Conservation (phyloP, 2,113 vertebrate genomes). For the Chaenocephalus aceratus region DNA sequence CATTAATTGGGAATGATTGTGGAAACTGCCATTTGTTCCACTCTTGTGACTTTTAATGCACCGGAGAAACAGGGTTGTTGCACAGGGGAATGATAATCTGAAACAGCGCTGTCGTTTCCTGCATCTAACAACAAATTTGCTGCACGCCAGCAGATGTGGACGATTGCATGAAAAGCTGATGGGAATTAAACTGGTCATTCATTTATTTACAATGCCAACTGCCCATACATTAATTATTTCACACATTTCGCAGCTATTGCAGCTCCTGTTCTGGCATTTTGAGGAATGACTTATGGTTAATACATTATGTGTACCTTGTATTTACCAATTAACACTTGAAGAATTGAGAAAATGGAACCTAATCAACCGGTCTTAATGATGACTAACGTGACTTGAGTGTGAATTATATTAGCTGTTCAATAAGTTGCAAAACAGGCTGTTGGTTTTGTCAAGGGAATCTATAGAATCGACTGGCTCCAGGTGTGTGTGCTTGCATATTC, state of each 20-base stretch:
- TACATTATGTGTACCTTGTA: background rate
- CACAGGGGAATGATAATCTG: slow-evolving; percentile 63
- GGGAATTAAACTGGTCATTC: slow-evolving; percentile 5
- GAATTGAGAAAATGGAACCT: slow-evolving; percentile 14
- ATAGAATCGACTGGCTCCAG: background rate
- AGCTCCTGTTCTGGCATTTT: background rate
- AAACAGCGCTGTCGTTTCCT: slow-evolving; percentile 42
- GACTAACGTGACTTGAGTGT: slow-evolving; percentile 3
- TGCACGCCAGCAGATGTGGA: slow-evolving; percentile 11
- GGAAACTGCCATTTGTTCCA: slow-evolving; percentile 78
- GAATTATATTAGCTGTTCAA: background rate
- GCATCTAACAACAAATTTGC: slow-evolving; percentile 30
- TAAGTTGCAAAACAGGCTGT: slow-evolving; percentile 1
- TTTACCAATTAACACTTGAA: slow-evolving; percentile 11
- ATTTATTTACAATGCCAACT: slow-evolving; percentile 8
- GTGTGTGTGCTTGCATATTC: background rate
- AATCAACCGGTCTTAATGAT: slow-evolving; percentile 29
- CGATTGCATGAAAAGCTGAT: slow-evolving; percentile 19
- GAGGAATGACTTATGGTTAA: slow-evolving; percentile 2
- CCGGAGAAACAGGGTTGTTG: slow-evolving; percentile 63
- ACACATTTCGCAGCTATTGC: background rate
- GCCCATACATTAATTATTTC: background rate
- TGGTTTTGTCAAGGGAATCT: slow-evolving; percentile 1
- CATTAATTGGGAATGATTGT: slow-evolving; percentile 76
- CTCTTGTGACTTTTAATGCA: slow-evolving; percentile 77